These are phyloP conservation scores for Lordiphosa stackelbergi DNA, from an alignment of 1,140 invertebrate genomes.

Conservation along the genomic window DNA sequence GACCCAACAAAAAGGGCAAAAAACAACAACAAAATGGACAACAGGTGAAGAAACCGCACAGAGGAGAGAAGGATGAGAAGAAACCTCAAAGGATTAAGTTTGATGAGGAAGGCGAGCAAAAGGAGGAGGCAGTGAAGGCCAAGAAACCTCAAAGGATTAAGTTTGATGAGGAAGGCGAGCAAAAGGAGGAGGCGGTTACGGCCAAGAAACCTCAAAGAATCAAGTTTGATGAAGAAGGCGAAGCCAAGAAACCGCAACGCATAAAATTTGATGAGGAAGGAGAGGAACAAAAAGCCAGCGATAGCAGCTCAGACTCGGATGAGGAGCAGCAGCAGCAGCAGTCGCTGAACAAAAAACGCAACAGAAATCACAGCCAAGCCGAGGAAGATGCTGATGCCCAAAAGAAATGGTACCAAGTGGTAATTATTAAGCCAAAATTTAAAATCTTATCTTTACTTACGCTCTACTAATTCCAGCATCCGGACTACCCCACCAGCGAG, in stretches of 20 bases:
- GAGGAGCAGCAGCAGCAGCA: constrained; percentile 23
- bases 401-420: constrained; percentile 74
- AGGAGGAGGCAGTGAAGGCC: neutral
- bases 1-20: constrained; percentile 24
- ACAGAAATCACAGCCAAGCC: constrained; percentile 39
- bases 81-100: constrained; percentile 23
- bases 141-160: constrained; percentile 35
- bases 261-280: constrained; percentile 63
- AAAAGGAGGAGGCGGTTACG: neutral
- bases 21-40: constrained; percentile 18
- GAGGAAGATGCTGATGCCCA: constrained; percentile 49
- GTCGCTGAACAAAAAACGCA: constrained; percentile 13
- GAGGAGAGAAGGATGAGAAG: constrained; percentile 10
- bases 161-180: constrained; percentile 26
- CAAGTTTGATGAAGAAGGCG: constrained; percentile 45
- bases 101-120: constrained; percentile 13
- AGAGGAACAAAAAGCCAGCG: constrained; percentile 13
- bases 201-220: no score
- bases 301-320: constrained; percentile 31
- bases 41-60: constrained; percentile 26
- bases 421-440: constrained; percentile 22
- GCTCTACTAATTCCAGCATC: constrained; percentile 42
- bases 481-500: constrained; percentile 60
- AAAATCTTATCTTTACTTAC: no score
- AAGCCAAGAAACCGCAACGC: constrained; percentile 48